phyloP scores from a whole-genome alignment of 2,888 invertebrate species.

The Hipparchia semele region DNA sequence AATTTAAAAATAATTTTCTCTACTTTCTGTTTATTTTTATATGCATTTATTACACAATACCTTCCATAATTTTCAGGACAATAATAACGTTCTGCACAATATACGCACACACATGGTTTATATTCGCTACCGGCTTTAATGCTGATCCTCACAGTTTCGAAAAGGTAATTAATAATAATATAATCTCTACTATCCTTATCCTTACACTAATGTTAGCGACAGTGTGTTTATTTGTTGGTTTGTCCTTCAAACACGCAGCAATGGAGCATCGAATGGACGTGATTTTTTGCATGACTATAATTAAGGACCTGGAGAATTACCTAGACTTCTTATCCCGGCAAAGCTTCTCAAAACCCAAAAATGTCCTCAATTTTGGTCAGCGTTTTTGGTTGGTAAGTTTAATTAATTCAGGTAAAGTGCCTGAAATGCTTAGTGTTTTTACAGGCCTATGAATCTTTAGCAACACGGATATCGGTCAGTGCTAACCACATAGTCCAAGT shows the following conservation, averaged over 20 bases:
- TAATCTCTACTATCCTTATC: too few species aligned
- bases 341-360: too few species aligned
- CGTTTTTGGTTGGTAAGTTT: too few species aligned
- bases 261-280: neutral
- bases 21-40: too few species aligned
- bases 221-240: neutral
- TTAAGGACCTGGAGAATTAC: too few species aligned
- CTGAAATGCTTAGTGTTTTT: neutral
- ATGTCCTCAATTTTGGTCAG: too few species aligned
- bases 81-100: neutral
- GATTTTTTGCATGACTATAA: too few species aligned
- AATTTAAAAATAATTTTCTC: too few species aligned
- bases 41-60: too few species aligned
- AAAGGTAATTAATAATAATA: conserved; percentile 1
- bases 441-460: neutral
- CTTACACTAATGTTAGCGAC: too few species aligned
- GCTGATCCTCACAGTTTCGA: conserved; percentile 11
- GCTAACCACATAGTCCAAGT: conserved; percentile 2
- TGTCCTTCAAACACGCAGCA: neutral
- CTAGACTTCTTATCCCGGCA: too few species aligned
- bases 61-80: neutral
- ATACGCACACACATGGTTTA: neutral
- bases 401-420: too few species aligned
- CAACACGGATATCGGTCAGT: neutral
- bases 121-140: neutral